These are phyloP conservation scores for Pseudomyrmex gracilis DNA, from an alignment of 1,140 invertebrate genomes.

Conservation along the genomic window DNA sequence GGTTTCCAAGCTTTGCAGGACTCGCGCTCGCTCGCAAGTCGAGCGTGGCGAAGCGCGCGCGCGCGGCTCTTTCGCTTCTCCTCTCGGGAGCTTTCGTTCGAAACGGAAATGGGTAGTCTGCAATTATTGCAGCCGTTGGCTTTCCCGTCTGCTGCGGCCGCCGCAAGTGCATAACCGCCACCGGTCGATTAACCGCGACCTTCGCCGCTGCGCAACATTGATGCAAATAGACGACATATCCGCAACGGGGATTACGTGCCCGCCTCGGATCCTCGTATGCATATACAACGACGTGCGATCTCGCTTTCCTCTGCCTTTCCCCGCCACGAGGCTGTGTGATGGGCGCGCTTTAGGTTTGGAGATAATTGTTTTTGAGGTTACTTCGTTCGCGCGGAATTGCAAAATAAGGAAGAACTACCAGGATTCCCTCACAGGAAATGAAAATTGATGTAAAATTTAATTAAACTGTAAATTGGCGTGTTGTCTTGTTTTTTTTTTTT, in stretches of 20 bases:
- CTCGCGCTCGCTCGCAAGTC: conserved; percentile 17
- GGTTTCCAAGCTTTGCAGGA: conserved; percentile 47
- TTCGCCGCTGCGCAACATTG: conserved; percentile 59
- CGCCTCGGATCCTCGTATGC: conserved; percentile 27
- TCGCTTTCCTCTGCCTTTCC: conserved; percentile 28
- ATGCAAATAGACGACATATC: conserved; percentile 56
- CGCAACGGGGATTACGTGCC: conserved; percentile 30
- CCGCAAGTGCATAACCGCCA: conserved; percentile 64
- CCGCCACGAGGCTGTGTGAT: conserved; percentile 4
- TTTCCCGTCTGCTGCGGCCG: conserved; percentile 62
- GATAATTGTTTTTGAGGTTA: not conserved
- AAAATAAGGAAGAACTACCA: not conserved
- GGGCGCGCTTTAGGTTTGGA: not conserved
- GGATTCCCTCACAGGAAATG: not conserved
- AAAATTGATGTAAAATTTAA: not conserved
- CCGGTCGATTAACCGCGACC: conserved; percentile 74
- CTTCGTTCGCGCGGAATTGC: not conserved
- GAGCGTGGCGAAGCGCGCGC: conserved; percentile 39
- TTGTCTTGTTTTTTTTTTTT: not conserved
- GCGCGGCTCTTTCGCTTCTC: conserved; percentile 4
- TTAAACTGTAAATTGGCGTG: not conserved
- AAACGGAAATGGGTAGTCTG: conserved; percentile 71
- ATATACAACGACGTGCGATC: conserved; percentile 19
- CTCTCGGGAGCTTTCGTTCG: conserved; percentile 54
- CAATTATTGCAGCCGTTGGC: conserved; percentile 69